phyloP scores from a whole-genome alignment of 2,113 vertebrate genomes.

The Lepisosteus osseus region DNA sequence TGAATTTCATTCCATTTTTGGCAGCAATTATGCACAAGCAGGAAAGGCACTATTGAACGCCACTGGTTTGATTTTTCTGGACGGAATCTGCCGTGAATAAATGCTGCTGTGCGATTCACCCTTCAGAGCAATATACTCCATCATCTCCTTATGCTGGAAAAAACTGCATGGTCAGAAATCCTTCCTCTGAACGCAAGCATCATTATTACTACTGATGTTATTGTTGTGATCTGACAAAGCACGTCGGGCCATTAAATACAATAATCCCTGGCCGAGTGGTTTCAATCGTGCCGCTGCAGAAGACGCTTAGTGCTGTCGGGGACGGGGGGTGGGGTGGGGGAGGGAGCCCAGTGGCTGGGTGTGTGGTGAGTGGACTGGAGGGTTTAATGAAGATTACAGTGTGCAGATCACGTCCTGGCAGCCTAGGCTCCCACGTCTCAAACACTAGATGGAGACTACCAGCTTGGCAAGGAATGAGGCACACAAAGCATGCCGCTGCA shows the following conservation, averaged over 20 bases:
- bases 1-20: too few relatives aligned
- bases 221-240: not conserved
- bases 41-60: too few relatives aligned
- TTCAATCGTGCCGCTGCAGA: constrained; percentile 2
- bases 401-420: too few relatives aligned
- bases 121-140: too few relatives aligned
- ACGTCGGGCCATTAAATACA: constrained; percentile 15
- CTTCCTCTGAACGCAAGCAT: not conserved
- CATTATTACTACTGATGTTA: constrained; percentile 1
- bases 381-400: not conserved
- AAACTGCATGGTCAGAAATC: not conserved
- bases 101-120: too few relatives aligned
- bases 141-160: not conserved
- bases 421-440: too few relatives aligned
- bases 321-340: not conserved
- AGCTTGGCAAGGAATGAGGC: too few relatives aligned
- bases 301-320: not conserved
- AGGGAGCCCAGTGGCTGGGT: not conserved
- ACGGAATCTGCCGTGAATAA: too few relatives aligned
- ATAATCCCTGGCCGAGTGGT: constrained; percentile 21
- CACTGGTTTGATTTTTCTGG: too few relatives aligned
- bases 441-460: too few relatives aligned
- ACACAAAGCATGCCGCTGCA: too few relatives aligned
- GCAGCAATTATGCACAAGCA: too few relatives aligned
- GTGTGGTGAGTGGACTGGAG: not conserved